These are phyloP conservation scores for Goniozus legneri DNA, from an alignment of 1,140 invertebrate species.

Conservation along the genomic window DNA sequence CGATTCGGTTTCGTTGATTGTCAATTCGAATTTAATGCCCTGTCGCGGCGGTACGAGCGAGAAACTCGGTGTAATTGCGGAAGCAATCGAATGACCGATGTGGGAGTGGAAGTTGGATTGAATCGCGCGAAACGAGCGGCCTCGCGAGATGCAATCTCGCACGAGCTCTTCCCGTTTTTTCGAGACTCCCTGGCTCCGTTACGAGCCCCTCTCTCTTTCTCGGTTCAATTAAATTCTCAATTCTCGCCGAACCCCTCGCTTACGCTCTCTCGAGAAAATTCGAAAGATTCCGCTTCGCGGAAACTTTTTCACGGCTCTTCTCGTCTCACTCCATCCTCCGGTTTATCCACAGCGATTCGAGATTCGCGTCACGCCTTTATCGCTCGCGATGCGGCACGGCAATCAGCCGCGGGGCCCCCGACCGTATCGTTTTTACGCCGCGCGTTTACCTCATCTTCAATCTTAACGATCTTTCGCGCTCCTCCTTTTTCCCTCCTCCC, in stretches of 20 bases:
- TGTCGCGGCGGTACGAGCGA: too few relatives aligned
- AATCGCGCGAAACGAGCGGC: too few relatives aligned
- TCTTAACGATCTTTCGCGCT: neutral
- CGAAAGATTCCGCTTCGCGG: neutral
- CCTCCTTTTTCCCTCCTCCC: neutral
- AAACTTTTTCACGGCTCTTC: slow-evolving; percentile 3
- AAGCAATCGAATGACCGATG: slow-evolving; percentile 35
- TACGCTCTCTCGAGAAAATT: neutral
- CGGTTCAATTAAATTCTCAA: too few relatives aligned
- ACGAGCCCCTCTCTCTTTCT: too few relatives aligned
- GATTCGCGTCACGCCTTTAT: too few relatives aligned
- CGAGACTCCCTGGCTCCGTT: too few relatives aligned
- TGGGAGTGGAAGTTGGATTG: slow-evolving; percentile 30
- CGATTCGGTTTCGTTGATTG: too few relatives aligned
- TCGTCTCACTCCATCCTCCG: neutral
- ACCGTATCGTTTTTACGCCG: slow-evolving; percentile 18
- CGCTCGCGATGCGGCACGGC: too few relatives aligned
- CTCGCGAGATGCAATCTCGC: too few relatives aligned
- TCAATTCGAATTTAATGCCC: too few relatives aligned
- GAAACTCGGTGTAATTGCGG: slow-evolving; percentile 23
- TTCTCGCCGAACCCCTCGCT: slow-evolving; percentile 19
- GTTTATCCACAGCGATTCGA: neutral
- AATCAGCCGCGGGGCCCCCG: too few relatives aligned
- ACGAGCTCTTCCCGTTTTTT: too few relatives aligned
- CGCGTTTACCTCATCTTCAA: neutral